Percentiles rank a stretch among this genome's conserved stretches.
These are phyloP conservation scores for Cynopterus brachyotis DNA, from an alignment of 2,113 vertebrate species.

Conservation along the genomic window DNA sequence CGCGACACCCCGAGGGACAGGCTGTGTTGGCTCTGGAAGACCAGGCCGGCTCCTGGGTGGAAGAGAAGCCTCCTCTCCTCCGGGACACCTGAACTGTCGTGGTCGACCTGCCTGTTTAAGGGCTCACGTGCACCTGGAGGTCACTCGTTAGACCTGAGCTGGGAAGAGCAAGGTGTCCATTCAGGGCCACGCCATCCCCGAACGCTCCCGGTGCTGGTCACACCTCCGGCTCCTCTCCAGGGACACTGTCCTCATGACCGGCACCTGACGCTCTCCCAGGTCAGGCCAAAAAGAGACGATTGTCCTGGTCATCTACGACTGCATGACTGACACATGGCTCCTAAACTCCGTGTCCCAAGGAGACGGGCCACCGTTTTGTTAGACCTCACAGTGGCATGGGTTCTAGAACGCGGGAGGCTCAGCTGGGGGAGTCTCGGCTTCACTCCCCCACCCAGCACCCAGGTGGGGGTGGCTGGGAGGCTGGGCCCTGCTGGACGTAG, in stretches of 20 bases:
- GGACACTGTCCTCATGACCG: neutral
- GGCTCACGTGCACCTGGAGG: rapidly evolving
- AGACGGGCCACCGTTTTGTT: neutral
- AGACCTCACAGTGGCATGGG: neutral
- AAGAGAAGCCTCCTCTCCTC: neutral
- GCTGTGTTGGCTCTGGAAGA: neutral
- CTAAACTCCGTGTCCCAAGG: neutral
- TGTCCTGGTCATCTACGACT: neutral
- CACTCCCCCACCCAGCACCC: neutral
- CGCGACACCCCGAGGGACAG: neutral
- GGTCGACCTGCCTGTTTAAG: neutral
- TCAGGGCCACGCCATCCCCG: neutral
- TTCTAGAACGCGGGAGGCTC: neutral
- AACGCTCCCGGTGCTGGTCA: rapidly evolving
- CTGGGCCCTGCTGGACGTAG: neutral
- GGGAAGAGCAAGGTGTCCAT: neutral
- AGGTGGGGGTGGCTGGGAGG: neutral
- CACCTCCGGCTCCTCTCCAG: neutral
- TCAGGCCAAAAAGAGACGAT: neutral
- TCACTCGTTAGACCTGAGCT: neutral
- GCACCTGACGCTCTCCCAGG: neutral
- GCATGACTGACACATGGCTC: neutral
- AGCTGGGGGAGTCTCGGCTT: neutral
- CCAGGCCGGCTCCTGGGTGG: neutral
- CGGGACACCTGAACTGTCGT: neutral